Evolutionary conservation across 2,888 invertebrate genomes (phyloP), one percentile per base, ranked within the genome.

Genomic region (Perizoma affinitatum): DNA sequence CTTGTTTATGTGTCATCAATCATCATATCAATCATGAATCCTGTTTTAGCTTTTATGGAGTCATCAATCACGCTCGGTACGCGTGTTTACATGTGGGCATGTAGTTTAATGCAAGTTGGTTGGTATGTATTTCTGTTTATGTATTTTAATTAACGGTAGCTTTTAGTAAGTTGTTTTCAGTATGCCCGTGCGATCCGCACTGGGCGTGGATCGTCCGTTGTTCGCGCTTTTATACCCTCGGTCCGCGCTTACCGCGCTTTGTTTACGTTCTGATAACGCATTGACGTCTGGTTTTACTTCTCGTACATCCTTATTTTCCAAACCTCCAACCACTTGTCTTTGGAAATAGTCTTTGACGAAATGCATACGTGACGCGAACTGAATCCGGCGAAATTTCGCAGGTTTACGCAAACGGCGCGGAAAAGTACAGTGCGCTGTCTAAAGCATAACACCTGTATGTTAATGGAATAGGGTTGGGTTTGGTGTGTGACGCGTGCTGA

Each of bases 171-270:
- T 58, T 83, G 81, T 83, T 83, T 73, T 66, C 71, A 74, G 87
- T 87, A 73, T 87, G 88, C 89, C 90, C 88, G 89, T 83, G 75
- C 91, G 75, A 89, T 90, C 90, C 91, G 87, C 88, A 91, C 89
- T 91, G 90, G 86, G 86, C 90, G 69, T 11, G 51, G 79, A 72
- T 49, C 10, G 41, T 53, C 10, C 40, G 65, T 51, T 61, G 55
- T 68, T 34, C 44, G 54, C 63, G 65, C 76, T 87, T 89, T 62
- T 89, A 90, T 88, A 90, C 72, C 71, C 82, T 88, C 71, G 64
- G 67, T 61, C 7, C 11, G 45, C 54, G 6, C 51, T 76, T 77
- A 73, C 67, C 63, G 62, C 69, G 60, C 61, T 65, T 61, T 68
- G 71, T 75, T 74, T 74, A 73, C 71, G 70, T 66, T 62, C 54